phyloP scores from a whole-genome alignment of 2,797 vertebrate genomes.

The Pseudochaenichthys georgianus region DNA sequence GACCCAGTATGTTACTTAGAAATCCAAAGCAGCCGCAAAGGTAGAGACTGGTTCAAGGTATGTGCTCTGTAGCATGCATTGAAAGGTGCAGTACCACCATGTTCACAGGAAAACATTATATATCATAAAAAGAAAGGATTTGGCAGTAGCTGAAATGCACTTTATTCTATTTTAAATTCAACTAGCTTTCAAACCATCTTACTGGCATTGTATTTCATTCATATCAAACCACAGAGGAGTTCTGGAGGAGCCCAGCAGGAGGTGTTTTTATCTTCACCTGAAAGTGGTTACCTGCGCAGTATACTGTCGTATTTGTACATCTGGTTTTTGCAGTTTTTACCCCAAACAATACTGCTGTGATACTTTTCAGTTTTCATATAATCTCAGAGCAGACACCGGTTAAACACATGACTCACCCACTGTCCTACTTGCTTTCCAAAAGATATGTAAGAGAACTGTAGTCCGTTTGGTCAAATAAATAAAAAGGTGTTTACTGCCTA shows the following conservation, averaged over 20 bases:
- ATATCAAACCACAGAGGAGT: slow-evolving; percentile 48
- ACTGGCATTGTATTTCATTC: slow-evolving; percentile 46
- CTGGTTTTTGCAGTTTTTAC: slow-evolving; percentile 25
- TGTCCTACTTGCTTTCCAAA: not conserved
- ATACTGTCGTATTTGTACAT: slow-evolving; percentile 26
- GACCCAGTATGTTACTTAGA: not conserved
- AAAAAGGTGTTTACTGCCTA: too few species aligned
- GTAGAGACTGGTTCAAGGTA: not conserved
- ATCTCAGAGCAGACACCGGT: slow-evolving; percentile 27
- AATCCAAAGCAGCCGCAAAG: slow-evolving; percentile 12
- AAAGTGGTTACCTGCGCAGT: slow-evolving; percentile 33
- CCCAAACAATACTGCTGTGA: slow-evolving; percentile 25
- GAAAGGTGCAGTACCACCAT: not conserved
- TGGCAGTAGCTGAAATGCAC: not conserved
- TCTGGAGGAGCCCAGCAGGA: slow-evolving; percentile 36
- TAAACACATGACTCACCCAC: slow-evolving; percentile 24
- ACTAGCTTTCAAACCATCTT: slow-evolving; percentile 33
- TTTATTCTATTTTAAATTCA: slow-evolving; percentile 11
- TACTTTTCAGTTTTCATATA: slow-evolving; percentile 22
- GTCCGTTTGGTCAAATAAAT: not conserved
- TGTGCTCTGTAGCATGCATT: not conserved
- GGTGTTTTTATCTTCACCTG: slow-evolving; percentile 42
- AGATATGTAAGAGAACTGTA: not conserved
- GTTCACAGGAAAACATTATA: not conserved
- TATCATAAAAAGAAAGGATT: slow-evolving; percentile 11